Evolutionary conservation across 2,888 invertebrate genomes (phyloP).

Genomic region (Hetaerina titia): DNA sequence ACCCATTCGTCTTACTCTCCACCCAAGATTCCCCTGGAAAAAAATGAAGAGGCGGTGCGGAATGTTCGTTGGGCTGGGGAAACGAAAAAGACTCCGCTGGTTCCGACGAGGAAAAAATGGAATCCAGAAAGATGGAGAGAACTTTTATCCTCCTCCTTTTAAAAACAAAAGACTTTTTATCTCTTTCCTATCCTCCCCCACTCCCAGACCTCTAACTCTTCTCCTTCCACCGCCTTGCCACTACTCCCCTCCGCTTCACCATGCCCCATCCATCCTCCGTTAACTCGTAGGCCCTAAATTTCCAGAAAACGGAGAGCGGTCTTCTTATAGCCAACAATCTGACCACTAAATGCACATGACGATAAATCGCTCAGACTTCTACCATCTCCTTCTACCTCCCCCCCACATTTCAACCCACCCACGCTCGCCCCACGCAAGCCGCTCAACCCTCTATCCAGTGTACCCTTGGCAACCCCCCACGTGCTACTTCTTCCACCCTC

Average conservation of each 20-base stretch:
- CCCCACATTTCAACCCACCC: background rate
- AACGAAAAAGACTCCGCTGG: background rate
- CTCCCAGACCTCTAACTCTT: background rate
- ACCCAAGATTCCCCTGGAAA: background rate
- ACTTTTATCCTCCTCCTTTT: background rate
- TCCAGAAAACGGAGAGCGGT: constrained; percentile 29
- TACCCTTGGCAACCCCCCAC: background rate
- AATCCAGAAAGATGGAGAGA: background rate
- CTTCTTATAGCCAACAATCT: constrained; percentile 66
- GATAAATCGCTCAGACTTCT: constrained; percentile 50
- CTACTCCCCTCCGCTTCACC: background rate
- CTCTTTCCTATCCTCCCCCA: background rate
- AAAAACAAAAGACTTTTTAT: constrained; percentile 29
- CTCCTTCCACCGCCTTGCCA: background rate
- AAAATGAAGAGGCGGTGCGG: background rate
- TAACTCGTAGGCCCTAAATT: constrained; percentile 54
- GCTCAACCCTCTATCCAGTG: background rate
- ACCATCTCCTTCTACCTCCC: background rate
- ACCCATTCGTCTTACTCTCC: constrained; percentile 14
- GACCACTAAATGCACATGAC: constrained; percentile 66
- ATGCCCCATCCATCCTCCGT: constrained; percentile 13
- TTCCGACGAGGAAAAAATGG: background rate
- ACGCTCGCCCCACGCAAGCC: background rate
- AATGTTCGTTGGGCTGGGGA: background rate
- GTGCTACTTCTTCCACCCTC: background rate